Evolutionary conservation across 2,888 invertebrate species (phyloP), one percentile per base, ranked within the genome.

Genomic region (Thymelicus acteon): DNA sequence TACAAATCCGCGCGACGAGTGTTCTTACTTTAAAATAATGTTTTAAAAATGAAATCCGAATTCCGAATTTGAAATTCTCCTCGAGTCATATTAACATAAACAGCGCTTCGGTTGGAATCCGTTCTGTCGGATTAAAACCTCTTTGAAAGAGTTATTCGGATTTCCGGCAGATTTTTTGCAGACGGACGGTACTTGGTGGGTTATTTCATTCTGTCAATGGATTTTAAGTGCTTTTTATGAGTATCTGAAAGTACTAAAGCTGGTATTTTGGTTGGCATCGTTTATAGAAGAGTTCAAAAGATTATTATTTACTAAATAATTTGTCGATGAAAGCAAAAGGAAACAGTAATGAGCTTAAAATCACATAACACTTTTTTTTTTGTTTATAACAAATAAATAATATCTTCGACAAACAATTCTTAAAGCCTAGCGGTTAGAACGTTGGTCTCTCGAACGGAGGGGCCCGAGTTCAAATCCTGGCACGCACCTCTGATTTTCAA

Each of bases 21-120:
- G 70, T 71, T 71, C 64, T 71, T 71, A 60, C 60, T 64, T 60
- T 71, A 71, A 71, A 65, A 71, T 71, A 71, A 71, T 71, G 65
- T 65, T 71, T 65, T 71, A 49, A 71, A 67, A 70, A 63, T 70
- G 70, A 60, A 71, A 71, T 64, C 70, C 65, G 52, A 71, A 71
- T 70, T 64, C 64, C 64, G 60, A 69, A 70, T 71, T 71, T 57
- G 31, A 57, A 57, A 57, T 57, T 57, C 57, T 37, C 57, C 58
- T 49, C 64, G 70, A 48, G 57, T 64, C 70, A 60, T 71, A 60
- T 71, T 64, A 70, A 64, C 63, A 70, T 64, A 64, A 71, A 64
- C 64, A 71, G 60, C 64, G 65, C 62, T 57, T 71, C 64, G 58
- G 68, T 62, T 54, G 57, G 65, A 60, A 60, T 65, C 40, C 64